A percentile compares a stretch with the other conserved stretches of the same genome.
Evolutionary conservation across 2,888 invertebrate species (phyloP).

Genomic region (Brachyptera putata): DNA sequence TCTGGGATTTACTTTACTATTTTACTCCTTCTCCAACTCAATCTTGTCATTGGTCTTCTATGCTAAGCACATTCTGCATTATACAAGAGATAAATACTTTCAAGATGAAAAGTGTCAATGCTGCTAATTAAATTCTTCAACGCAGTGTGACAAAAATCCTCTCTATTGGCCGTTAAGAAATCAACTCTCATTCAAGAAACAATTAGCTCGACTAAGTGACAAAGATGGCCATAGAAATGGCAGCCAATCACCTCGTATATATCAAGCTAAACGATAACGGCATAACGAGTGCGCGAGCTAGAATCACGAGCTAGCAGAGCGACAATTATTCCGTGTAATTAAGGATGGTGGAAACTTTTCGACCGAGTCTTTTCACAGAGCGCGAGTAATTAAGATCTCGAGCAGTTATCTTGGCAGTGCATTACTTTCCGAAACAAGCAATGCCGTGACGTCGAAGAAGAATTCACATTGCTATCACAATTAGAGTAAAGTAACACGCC

Average conservation of each 20-base stretch:
- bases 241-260: neutral
- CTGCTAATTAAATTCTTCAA: neutral
- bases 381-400: conserved; percentile 28
- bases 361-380: conserved; percentile 2
- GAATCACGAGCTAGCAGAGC: conserved; percentile 1
- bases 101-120: conserved; percentile 4
- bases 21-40: too few species aligned
- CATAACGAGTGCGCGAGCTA: neutral
- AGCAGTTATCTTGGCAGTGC: conserved; percentile 1
- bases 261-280: neutral
- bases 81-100: too few species aligned
- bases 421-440: neutral
- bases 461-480: neutral
- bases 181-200: neutral
- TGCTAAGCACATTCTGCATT: too few species aligned
- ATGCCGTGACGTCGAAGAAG: neutral
- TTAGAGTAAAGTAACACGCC: neutral
- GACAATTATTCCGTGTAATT: conserved; percentile 34
- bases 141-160: neutral
- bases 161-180: neutral
- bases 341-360: conserved; percentile 29
- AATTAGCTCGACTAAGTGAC: neutral
- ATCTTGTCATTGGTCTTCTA: too few species aligned
- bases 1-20: too few species aligned
- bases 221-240: neutral